These are phyloP conservation scores for Philereme vetulata DNA, from an alignment of 2,888 invertebrate genomes.

Conservation along the genomic window DNA sequence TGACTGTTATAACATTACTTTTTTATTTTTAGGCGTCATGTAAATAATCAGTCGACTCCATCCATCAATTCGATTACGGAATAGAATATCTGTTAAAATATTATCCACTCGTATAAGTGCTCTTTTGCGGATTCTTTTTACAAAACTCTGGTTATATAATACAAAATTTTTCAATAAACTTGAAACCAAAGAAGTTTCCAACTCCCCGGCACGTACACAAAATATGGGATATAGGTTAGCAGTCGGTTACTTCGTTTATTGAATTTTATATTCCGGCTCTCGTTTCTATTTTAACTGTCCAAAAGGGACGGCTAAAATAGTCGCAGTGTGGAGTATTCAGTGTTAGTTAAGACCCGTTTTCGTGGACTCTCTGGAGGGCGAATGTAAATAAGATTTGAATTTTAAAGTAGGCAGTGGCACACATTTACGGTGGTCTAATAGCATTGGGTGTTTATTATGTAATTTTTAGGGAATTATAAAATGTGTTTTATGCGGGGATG, in stretches of 20 bases:
- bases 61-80: constrained; percentile 8
- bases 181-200: constrained; percentile 36
- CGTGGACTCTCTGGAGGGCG: constrained; percentile 61
- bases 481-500: constrained; percentile 24
- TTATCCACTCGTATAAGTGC: constrained; percentile 9
- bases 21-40: too few relatives aligned
- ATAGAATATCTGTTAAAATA: constrained; percentile 16
- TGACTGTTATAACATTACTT: too few relatives aligned
- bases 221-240: constrained; percentile 46
- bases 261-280: constrained; percentile 69
- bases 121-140: constrained; percentile 14
- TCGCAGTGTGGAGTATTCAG: constrained; percentile 59
- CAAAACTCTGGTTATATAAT: constrained; percentile 24
- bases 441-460: constrained; percentile 36
- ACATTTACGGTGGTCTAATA: constrained; percentile 29
- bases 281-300: constrained; percentile 72
- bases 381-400: constrained; percentile 79
- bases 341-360: constrained; percentile 67
- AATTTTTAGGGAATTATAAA: constrained; percentile 34
- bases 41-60: neutral
- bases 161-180: constrained; percentile 39
- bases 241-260: constrained; percentile 54
- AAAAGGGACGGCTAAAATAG: constrained; percentile 72
- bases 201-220: constrained; percentile 37
- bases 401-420: constrained; percentile 56